A percentile compares a stretch with the other conserved stretches of the same genome.
Evolutionary conservation across 2,113 vertebrate genomes (phyloP).

Genomic region (Emydura subglobosa): DNA sequence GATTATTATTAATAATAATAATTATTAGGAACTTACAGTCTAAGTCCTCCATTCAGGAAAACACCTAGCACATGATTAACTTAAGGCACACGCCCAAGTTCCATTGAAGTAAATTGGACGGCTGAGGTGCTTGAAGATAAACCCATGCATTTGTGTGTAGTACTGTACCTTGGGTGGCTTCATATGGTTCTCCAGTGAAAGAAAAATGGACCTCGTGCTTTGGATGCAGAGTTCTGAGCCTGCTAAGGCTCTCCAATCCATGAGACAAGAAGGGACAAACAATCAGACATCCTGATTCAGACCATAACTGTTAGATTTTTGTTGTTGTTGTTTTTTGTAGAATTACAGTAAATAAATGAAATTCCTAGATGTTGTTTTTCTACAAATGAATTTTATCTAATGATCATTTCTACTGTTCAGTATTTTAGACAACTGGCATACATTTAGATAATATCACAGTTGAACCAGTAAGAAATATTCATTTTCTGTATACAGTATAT

Average conservation of each 20-base stretch:
- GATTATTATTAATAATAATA: not conserved
- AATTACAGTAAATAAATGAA: not conserved
- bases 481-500: not conserved
- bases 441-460: not conserved
- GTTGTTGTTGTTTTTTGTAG: not conserved
- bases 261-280: not conserved
- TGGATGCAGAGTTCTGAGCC: not conserved
- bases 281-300: not conserved
- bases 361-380: not conserved
- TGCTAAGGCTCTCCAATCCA: not conserved
- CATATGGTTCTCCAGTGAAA: not conserved
- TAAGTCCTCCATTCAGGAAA: constrained; percentile 25
- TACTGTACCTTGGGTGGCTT: not conserved
- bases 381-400: not conserved
- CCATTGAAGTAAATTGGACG: constrained; percentile 33
- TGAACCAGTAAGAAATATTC: not conserved
- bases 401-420: not conserved
- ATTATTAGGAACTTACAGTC: not conserved
- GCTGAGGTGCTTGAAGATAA: constrained; percentile 41
- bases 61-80: constrained; percentile 17
- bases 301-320: not conserved
- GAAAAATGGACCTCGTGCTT: constrained; percentile 35
- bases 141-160: constrained; percentile 32
- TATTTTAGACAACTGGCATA: not conserved
- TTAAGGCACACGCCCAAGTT: constrained; percentile 37